Evolutionary conservation across 2,113 vertebrate genomes (phyloP).

Genomic region (Ictidomys tridecemlineatus): DNA sequence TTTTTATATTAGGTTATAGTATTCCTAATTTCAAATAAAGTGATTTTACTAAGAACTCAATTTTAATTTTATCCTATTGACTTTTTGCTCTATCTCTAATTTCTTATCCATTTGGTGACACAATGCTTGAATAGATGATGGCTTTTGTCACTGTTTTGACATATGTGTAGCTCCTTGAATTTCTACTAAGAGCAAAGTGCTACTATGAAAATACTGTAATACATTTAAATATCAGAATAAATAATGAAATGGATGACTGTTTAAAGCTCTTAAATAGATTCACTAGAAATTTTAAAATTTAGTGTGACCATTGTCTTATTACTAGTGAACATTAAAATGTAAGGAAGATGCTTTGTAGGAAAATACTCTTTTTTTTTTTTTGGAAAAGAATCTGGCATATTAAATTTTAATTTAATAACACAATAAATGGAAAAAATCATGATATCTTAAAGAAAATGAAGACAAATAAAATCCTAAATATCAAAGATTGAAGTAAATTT

Average conservation of each 20-base stretch:
- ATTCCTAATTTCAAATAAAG: not conserved
- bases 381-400: not conserved
- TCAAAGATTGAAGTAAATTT: not conserved
- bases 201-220: not conserved
- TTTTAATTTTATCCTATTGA: conserved; percentile 26
- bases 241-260: not conserved
- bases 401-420: not conserved
- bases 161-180: not conserved
- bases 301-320: not conserved
- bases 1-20: not conserved
- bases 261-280: conserved; percentile 45
- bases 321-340: not conserved
- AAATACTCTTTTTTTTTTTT: not conserved
- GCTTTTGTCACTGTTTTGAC: not conserved
- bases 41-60: conserved; percentile 16
- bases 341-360: not conserved
- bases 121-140: not conserved
- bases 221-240: conserved; percentile 6
- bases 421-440: not conserved
- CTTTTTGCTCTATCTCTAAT: not conserved
- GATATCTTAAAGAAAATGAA: conserved; percentile 4
- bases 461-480: not conserved
- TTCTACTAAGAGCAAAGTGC: not conserved
- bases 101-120: not conserved
- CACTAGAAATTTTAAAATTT: not conserved